phyloP scores from a whole-genome alignment of 1,140 invertebrate genomes.

The Aphaenogaster rudis region DNA sequence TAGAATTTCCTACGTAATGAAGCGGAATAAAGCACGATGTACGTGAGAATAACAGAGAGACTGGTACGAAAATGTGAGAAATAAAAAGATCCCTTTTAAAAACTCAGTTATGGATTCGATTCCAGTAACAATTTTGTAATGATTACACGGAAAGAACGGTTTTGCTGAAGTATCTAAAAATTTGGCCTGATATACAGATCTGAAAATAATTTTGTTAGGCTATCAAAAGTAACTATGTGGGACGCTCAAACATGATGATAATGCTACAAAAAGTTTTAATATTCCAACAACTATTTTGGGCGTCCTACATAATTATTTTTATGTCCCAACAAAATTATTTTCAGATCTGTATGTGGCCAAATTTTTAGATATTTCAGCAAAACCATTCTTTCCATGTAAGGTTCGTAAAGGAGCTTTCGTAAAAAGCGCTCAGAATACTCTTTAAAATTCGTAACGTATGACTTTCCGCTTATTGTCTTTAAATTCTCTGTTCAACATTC shows the following conservation, averaged over 20 bases:
- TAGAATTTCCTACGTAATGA: slow-evolving; percentile 42
- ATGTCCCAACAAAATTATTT: no score
- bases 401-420: neutral
- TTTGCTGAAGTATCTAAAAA: no score
- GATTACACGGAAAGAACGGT: no score
- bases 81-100: slow-evolving; percentile 9
- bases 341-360: no score
- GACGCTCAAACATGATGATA: no score
- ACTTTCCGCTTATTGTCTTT: neutral
- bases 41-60: neutral
- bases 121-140: neutral
- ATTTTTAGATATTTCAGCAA: no score
- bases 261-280: no score
- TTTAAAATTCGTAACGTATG: neutral
- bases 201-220: no score
- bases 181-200: no score
- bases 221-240: no score
- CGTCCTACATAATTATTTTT: no score
- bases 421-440: neutral
- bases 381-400: neutral
- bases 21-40: neutral
- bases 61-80: neutral
- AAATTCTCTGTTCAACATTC: neutral
- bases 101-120: neutral
- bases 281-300: no score